Percentiles rank a stretch among this genome's conserved stretches.
Conservation (phyloP, 2,113 vertebrate genomes). For the Sisor rabdophorus region DNA sequence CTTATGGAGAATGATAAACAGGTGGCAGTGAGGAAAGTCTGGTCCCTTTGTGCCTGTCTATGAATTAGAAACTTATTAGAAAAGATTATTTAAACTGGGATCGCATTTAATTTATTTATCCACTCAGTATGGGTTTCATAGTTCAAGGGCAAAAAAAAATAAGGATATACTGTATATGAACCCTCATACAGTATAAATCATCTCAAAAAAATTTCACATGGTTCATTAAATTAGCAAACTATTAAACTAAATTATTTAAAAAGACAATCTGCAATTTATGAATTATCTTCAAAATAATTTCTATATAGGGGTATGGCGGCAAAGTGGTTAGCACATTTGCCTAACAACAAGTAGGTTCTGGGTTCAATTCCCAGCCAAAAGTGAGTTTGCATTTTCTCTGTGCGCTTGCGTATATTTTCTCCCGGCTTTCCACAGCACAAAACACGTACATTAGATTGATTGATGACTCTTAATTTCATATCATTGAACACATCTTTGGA, state of each 20-base stretch:
- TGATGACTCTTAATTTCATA: no score
- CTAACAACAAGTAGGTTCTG: no score
- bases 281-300: not conserved
- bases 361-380: no score
- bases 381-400: no score
- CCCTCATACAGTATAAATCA: not conserved
- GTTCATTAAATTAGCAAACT: not conserved
- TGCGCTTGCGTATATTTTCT: no score
- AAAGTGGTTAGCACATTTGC: no score
- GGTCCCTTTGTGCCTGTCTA: slow-evolving; percentile 62
- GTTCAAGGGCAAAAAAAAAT: slow-evolving; percentile 58
- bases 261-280: not conserved
- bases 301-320: no score
- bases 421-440: no score
- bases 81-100: slow-evolving; percentile 69
- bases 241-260: not conserved
- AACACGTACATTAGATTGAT: no score
- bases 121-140: slow-evolving; percentile 55
- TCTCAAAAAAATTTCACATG: not conserved
- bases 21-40: slow-evolving; percentile 51
- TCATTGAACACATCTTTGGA: no score
- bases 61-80: slow-evolving; percentile 71
- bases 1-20: slow-evolving; percentile 70
- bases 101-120: slow-evolving; percentile 60
- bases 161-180: not conserved